Percentiles rank a stretch among this genome's conserved stretches.
phyloP scores from a whole-genome alignment of 2,797 vertebrate genomes.

The Squalus acanthias region DNA sequence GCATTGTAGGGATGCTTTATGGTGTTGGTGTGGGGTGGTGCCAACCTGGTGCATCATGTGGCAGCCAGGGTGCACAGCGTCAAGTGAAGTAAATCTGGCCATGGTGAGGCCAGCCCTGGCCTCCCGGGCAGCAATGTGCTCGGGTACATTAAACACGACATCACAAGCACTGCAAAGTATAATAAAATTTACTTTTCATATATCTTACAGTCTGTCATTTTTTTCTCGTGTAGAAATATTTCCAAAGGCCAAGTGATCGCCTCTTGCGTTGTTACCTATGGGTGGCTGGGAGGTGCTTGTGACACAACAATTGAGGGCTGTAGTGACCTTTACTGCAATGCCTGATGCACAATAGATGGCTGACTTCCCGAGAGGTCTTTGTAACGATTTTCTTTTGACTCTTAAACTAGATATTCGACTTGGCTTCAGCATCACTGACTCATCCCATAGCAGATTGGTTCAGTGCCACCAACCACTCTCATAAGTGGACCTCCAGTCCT shows the following conservation, averaged over 20 bases:
- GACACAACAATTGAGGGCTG: no score
- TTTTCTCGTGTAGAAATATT: neutral
- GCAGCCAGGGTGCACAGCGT: no score
- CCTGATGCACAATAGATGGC: neutral
- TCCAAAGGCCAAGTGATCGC: neutral
- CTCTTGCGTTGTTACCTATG: neutral
- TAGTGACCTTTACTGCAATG: neutral
- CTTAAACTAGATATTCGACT: neutral
- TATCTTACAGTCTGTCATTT: neutral
- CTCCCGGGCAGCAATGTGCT: no score
- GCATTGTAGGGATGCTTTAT: no score
- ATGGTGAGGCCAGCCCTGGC: no score
- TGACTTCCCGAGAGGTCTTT: neutral
- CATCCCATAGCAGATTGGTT: neutral
- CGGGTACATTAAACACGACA: no score
- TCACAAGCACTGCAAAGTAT: no score
- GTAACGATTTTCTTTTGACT: neutral
- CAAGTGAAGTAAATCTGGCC: no score
- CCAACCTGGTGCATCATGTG: no score
- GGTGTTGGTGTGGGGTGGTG: no score
- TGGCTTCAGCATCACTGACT: neutral
- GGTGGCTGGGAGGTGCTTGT: no score
- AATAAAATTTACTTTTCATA: neutral
- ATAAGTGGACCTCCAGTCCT: neutral
- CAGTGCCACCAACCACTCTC: neutral